phyloP scores from a whole-genome alignment of 2,888 invertebrate genomes.

The Tridacna crocea region DNA sequence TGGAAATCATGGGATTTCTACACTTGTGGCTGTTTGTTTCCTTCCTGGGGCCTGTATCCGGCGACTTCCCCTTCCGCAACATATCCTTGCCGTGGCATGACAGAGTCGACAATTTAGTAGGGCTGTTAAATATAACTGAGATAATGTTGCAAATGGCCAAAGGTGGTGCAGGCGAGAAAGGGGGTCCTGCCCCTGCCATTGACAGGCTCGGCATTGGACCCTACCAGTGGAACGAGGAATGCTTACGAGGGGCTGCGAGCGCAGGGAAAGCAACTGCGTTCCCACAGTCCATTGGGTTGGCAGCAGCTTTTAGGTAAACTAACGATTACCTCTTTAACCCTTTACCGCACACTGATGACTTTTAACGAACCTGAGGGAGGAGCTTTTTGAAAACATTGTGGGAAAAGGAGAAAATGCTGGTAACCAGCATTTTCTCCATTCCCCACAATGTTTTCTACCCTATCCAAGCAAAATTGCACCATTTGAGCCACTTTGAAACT shows the following conservation, averaged over 20 bases:
- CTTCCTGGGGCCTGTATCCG: background rate
- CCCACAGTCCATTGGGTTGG: slow-evolving; percentile 81
- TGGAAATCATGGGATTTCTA: too few species aligned
- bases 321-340: too few species aligned
- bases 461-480: too few species aligned
- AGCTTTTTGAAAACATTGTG: too few species aligned
- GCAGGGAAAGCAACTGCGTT: slow-evolving; percentile 81
- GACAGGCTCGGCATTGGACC: slow-evolving; percentile 77
- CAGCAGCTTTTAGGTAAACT: slow-evolving; percentile 80
- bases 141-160: slow-evolving; percentile 73
- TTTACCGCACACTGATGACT: too few species aligned
- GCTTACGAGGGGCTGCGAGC: slow-evolving; percentile 78
- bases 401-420: too few species aligned
- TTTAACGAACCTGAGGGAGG: too few species aligned
- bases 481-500: too few species aligned
- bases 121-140: slow-evolving; percentile 76
- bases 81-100: slow-evolving; percentile 76
- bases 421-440: too few species aligned
- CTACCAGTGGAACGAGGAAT: slow-evolving; percentile 81
- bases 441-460: too few species aligned
- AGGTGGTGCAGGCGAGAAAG: slow-evolving; percentile 70
- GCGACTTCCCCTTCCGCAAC: slow-evolving; percentile 77
- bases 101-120: slow-evolving; percentile 79
- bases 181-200: slow-evolving; percentile 78
- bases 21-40: too few species aligned